Base-by-base conservation (phyloP, 53 echinoderm and acorn worm genomes). In the Crossaster papposus region DNA sequence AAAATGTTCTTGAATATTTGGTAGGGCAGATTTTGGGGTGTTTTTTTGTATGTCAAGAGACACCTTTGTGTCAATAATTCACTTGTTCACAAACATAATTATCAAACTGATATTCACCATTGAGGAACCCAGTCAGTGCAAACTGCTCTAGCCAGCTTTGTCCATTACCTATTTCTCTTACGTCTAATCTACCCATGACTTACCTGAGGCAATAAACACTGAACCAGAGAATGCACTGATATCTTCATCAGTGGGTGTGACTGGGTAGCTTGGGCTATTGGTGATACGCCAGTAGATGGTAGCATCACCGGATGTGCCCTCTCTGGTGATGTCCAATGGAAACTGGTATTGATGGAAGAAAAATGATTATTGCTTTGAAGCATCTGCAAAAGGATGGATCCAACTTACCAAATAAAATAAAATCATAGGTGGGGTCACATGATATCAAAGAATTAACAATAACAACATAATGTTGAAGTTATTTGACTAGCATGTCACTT, bases 241-340 rank as follows among this genome's bases (percentile, higher is more conserved):
- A 74, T 96, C 92, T 31, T 65, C 87, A 12, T 81, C 31, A 68
- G 90, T 81, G 18, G 90, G 89, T 23, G 33, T 30, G 26, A 70
- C 35, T 53, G 70, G 90, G 72, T 80, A 86, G 37, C 65, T 72
- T 31, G 88, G 35, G 33, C 72, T 82, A 54, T 18, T 54, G 38
- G 80, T 28, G 24, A 94, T 72, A 53, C 89, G 81, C 98, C 95
- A 96, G 23, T 70, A 91, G 10, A 96, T 91, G 13, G 62, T 70
- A 14, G 92, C 98, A 15, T 82, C 87, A 37, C 98, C 96, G 14
- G 94, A 93, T 18, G 96, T 94, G 51, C 98, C 98, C 77, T 96
- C 95, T 77, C 98, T 78, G 9, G 95, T 96, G 26, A 97, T 50
- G 26, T 92, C 93, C 72, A 97, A 81, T 14, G 70, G 54, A 20